These are phyloP conservation scores for Zeugodacus cucurbitae DNA, from an alignment of 1,140 invertebrate genomes.

Conservation along the genomic window DNA sequence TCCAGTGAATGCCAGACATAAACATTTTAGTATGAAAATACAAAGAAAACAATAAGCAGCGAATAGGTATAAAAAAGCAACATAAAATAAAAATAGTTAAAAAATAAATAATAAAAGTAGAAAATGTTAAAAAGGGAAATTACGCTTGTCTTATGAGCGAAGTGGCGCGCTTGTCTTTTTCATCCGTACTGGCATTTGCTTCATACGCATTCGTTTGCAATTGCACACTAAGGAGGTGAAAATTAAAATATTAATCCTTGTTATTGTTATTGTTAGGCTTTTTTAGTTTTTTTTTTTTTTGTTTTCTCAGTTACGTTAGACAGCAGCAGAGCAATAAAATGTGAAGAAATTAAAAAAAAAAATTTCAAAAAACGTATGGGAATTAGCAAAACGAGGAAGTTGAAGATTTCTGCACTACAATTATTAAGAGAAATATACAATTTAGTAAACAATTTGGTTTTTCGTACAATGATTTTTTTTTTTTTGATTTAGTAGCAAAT, in stretches of 20 bases:
- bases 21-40: neutral
- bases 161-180: conserved; percentile 43
- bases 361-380: neutral
- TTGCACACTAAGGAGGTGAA: conserved; percentile 31
- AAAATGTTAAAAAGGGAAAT: conserved; percentile 48
- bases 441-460: conserved; percentile 2
- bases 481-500: neutral
- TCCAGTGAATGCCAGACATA: neutral
- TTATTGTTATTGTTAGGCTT: neutral
- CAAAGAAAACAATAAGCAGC: neutral
- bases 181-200: conserved; percentile 40
- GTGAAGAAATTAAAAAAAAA: conserved; percentile 1
- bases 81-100: conserved; percentile 45
- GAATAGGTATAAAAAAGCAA: conserved; percentile 39
- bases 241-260: conserved; percentile 22
- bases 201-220: conserved; percentile 41
- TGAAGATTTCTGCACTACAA: neutral
- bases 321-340: conserved; percentile 32
- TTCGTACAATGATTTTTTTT: neutral
- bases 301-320: conserved; percentile 23
- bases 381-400: conserved; percentile 1
- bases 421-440: neutral
- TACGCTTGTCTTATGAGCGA: conserved; percentile 60
- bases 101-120: conserved; percentile 31
- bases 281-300: neutral